A percentile compares a stretch with the other conserved stretches of the same genome.
These are phyloP conservation scores for Bergia puertoricense DNA, from an alignment of 92 coral and sea anemone species.

Conservation along the genomic window DNA sequence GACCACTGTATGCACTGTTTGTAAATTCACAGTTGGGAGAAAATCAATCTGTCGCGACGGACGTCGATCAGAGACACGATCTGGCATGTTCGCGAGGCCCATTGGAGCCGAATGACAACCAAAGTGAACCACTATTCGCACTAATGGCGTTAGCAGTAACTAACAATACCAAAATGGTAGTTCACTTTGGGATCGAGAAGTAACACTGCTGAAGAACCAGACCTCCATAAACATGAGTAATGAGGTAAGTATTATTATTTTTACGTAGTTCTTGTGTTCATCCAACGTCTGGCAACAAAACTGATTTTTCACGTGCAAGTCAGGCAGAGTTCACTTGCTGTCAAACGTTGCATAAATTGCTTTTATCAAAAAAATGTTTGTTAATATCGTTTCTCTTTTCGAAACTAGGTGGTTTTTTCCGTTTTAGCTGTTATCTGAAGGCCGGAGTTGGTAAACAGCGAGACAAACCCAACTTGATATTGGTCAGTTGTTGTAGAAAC, in stretches of 20 bases:
- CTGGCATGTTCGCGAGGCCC: background rate
- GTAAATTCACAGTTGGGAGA: no score
- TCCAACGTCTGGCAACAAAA: background rate
- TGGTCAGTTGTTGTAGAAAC: background rate
- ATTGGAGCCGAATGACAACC: background rate
- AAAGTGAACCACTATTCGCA: background rate
- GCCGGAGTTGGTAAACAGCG: background rate
- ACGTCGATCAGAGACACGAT: background rate
- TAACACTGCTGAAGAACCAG: background rate
- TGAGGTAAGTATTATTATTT: background rate
- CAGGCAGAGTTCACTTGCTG: background rate
- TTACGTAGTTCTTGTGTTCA: background rate
- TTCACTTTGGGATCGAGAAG: background rate
- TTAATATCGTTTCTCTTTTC: background rate
- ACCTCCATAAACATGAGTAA: background rate
- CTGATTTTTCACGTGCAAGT: background rate
- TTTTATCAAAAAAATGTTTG: no score
- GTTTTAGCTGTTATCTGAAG: background rate
- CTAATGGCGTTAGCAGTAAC: no score
- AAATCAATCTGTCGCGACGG: background rate
- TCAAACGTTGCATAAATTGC: background rate
- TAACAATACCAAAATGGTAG: background rate
- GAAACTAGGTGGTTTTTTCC: background rate
- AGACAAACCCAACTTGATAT: background rate
- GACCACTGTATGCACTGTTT: no score